Evolutionary conservation across 1,140 invertebrate genomes (phyloP), one percentile per base, ranked within the genome.

Genomic region (Drosophila nigromelanica): DNA sequence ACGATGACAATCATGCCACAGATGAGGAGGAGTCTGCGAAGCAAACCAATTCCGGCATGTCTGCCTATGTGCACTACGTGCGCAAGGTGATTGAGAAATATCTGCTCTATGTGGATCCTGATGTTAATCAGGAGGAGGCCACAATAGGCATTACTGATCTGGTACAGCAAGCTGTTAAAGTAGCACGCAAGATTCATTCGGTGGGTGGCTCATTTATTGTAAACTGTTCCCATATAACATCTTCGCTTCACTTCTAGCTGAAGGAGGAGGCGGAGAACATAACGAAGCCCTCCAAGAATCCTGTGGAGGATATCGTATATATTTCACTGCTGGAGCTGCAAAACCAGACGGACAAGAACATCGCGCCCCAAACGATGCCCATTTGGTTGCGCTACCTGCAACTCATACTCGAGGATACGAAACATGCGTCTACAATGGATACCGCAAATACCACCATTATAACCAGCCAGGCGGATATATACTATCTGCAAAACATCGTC

Each of bases 351-450:
- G 94, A 95, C 66, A 89, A 92, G 40, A 90, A 93, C 21, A 93
- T 95, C 1, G 91, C 91, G 43, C 93, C 93, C 4, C 93, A 92
- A 21, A 89, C 93, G 0, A 73, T 90, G 37, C 92, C 93, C 24
- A 93, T 95, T 51, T 96, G 95, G 95, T 90, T 92, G 47, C 92
- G 92, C 21, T 96, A 95, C 76, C 86, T 96, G 24, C 93, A 93
- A 71, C 92, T 93, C 39, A 71, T 96, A 4, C 94, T 95, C 60
- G 92, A 92, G 33, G 93, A 92, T 8, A 93, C 93, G 10, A 78
- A 72, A 15, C 80, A 93, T 35, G 91, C 93, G 10, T 91, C 94
- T 5, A 93, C 93, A 1, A 14, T 43, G 43, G 79, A 95, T 76
- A 91, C 91, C 68, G 91, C 89, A 69, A 92, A 92, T 42, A 93